Evolutionary conservation across 2,113 vertebrate genomes (phyloP).

Genomic region (Agelaius phoeniceus): DNA sequence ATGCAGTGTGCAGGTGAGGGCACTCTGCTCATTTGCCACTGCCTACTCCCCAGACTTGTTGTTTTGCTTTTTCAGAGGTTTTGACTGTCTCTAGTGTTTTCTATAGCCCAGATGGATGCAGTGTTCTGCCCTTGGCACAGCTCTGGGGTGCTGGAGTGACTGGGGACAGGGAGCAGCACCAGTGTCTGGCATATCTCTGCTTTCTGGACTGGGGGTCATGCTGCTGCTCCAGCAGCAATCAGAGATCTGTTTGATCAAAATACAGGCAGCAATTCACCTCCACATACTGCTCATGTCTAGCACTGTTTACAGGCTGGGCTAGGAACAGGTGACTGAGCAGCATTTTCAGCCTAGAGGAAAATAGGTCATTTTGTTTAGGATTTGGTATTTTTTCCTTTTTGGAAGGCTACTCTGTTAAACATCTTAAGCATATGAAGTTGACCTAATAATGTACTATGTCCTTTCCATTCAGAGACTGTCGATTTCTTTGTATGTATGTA

Average conservation of each 20-base stretch:
- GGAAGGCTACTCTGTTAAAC: background rate
- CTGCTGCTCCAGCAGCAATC: background rate
- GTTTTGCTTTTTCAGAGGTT: background rate
- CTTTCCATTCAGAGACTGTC: background rate
- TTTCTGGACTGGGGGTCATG: background rate
- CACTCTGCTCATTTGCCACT: background rate
- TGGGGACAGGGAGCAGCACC: background rate
- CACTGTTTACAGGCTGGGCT: background rate
- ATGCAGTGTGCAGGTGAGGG: background rate
- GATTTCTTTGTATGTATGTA: background rate
- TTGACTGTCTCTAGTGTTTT: background rate
- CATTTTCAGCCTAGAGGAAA: background rate
- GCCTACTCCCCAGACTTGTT: background rate
- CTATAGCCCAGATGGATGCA: rapidly evolving
- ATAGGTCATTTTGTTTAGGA: background rate
- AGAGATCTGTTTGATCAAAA: background rate
- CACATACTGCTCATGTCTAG: background rate
- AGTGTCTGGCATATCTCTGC: background rate
- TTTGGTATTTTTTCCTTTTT: background rate
- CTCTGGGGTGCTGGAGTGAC: rapidly evolving
- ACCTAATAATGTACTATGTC: background rate
- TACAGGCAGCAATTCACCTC: background rate
- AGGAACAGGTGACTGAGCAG: background rate
- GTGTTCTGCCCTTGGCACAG: background rate
- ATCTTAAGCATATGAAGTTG: background rate